These are phyloP conservation scores for Drosophila willistoni DNA, from an alignment of 1,140 invertebrate genomes.

Conservation along the genomic window DNA sequence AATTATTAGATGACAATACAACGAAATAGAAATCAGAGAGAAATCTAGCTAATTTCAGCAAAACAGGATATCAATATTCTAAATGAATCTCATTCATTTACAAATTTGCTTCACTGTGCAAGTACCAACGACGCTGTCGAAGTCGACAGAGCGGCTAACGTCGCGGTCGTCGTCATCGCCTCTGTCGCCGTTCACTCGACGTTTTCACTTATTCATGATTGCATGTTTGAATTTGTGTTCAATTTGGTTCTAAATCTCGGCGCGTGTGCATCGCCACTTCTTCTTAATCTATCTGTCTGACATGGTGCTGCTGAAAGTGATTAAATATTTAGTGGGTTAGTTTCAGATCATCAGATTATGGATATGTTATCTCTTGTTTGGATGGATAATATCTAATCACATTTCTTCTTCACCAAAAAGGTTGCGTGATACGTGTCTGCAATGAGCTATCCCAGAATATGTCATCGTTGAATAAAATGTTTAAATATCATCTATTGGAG, in stretches of 20 bases:
- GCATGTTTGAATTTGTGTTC: slow-evolving; percentile 63
- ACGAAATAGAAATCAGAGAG: not conserved
- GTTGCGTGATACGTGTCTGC: slow-evolving; percentile 68
- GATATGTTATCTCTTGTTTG: not conserved
- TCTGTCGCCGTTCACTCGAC: slow-evolving; percentile 45
- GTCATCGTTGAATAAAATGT: slow-evolving; percentile 73
- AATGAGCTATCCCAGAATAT: slow-evolving; percentile 74
- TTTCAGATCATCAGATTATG: slow-evolving; percentile 14
- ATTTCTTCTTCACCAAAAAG: slow-evolving; percentile 26
- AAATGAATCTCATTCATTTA: too few relatives aligned
- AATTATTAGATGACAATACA: too few relatives aligned
- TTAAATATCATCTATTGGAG: slow-evolving; percentile 69
- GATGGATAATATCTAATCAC: slow-evolving; percentile 3
- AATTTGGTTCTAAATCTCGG: slow-evolving; percentile 79
- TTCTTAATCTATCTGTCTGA: slow-evolving; percentile 14
- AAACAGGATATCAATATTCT: too few relatives aligned
- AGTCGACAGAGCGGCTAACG: slow-evolving; percentile 1
- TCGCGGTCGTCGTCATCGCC: slow-evolving; percentile 8
- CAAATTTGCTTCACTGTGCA: slow-evolving; percentile 51
- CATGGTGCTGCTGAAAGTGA: slow-evolving; percentile 78
- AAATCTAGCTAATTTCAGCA: slow-evolving; percentile 6
- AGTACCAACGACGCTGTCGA: too few relatives aligned
- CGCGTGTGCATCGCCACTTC: slow-evolving; percentile 68
- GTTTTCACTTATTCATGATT: slow-evolving; percentile 72
- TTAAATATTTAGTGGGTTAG: slow-evolving; percentile 78